phyloP scores from a whole-genome alignment of 2,113 vertebrate species.

The Chloropsis hardwickii region DNA sequence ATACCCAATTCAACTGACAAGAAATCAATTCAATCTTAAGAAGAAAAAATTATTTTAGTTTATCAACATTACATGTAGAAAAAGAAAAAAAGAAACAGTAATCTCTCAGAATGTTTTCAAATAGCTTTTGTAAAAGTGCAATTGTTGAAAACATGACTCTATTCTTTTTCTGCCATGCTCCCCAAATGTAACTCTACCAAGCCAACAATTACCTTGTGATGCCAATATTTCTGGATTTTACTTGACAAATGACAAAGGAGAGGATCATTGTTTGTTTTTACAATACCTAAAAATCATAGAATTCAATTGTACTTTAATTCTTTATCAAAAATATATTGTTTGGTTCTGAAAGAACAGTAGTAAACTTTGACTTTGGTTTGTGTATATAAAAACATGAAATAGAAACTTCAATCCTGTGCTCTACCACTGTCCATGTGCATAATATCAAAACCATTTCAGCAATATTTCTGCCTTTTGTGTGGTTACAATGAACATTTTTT shows the following conservation, averaged over 20 bases:
- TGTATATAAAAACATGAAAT: accelerated
- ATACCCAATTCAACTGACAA: background rate
- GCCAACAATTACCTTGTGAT: background rate
- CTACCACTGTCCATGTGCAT: background rate
- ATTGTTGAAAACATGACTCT: background rate
- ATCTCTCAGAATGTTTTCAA: background rate
- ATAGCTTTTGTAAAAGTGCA: background rate
- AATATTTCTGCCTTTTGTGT: background rate
- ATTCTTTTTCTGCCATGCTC: background rate
- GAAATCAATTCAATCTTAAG: background rate
- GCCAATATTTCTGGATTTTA: background rate
- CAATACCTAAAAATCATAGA: background rate
- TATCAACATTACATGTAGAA: background rate
- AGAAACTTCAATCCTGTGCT: background rate
- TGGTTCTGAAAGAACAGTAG: background rate
- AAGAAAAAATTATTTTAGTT: background rate
- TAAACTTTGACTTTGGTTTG: background rate
- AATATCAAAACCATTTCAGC: background rate
- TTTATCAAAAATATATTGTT: background rate
- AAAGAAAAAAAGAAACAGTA: background rate
- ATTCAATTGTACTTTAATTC: background rate
- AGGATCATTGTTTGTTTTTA: background rate
- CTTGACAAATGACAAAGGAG: background rate
- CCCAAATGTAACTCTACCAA: background rate
- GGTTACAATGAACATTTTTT: background rate